Conservation (phyloP, 1,140 invertebrate genomes). For the Aethina tumida region DNA sequence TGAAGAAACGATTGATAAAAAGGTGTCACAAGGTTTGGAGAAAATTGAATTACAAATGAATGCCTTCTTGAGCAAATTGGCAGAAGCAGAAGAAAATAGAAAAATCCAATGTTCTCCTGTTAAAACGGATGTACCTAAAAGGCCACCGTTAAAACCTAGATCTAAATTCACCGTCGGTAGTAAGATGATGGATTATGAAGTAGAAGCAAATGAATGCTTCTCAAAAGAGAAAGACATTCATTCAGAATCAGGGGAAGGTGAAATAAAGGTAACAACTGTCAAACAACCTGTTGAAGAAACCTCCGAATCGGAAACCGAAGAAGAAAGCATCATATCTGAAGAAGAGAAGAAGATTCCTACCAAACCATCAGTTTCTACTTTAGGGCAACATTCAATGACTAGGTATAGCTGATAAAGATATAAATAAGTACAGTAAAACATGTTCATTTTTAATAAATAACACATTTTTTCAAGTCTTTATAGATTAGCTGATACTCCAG, state of each 20-base stretch:
- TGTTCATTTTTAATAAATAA: constrained; percentile 7
- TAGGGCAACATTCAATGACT: constrained; percentile 9
- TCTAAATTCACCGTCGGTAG: constrained; percentile 13
- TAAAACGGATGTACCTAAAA: constrained; percentile 10
- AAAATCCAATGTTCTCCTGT: constrained; percentile 4
- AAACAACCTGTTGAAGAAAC: constrained; percentile 6
- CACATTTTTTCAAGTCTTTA: constrained; percentile 11
- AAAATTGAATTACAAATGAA: constrained; percentile 31
- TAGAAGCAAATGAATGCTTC: constrained; percentile 4
- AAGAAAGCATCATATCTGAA: constrained; percentile 1
- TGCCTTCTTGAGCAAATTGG: constrained; percentile 28
- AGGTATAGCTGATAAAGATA: constrained; percentile 3
- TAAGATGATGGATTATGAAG: constrained; percentile 4
- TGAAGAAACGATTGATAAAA: constrained; percentile 13
- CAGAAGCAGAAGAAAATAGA: constrained; percentile 20
- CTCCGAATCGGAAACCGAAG: constrained; percentile 4
- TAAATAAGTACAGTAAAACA: not conserved
- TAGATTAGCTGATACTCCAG: constrained; percentile 9
- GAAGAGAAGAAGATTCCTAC: not conserved
- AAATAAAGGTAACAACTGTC: not conserved
- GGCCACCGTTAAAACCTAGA: constrained; percentile 16
- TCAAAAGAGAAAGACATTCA: constrained; percentile 9
- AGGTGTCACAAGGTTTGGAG: constrained; percentile 25
- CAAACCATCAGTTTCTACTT: constrained; percentile 10
- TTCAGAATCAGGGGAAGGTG: constrained; percentile 6